Evolutionary conservation across 1,140 invertebrate species (phyloP).

Genomic region (Neodiprion virginianus): DNA sequence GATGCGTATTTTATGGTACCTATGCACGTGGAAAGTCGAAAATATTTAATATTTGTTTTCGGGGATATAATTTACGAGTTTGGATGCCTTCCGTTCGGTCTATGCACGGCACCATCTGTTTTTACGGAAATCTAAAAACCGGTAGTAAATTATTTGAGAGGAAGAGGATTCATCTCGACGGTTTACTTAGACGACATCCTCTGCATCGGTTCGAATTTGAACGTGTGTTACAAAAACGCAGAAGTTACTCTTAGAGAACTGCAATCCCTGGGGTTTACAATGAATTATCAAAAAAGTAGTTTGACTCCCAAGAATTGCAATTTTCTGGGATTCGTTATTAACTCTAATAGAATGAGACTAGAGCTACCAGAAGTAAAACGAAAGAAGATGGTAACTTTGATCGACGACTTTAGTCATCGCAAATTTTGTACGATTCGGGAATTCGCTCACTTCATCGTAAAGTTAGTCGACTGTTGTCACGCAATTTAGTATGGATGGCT

Average conservation of each 20-base stretch:
- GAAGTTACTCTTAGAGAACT: not conserved
- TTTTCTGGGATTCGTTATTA: too few species aligned
- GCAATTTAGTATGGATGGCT: too few species aligned
- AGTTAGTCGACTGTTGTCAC: too few species aligned
- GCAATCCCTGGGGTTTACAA: not conserved
- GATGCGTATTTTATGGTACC: constrained; percentile 31
- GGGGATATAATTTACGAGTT: constrained; percentile 29
- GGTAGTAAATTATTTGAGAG: constrained; percentile 23
- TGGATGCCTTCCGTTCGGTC: constrained; percentile 29
- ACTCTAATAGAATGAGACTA: not conserved
- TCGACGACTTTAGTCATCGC: not conserved
- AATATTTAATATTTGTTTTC: constrained; percentile 34
- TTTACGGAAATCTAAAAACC: constrained; percentile 39
- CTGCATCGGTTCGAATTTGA: constrained; percentile 10
- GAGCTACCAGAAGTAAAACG: not conserved
- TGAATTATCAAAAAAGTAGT: too few species aligned
- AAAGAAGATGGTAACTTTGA: constrained; percentile 17
- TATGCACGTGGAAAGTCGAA: constrained; percentile 17
- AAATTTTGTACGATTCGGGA: too few species aligned
- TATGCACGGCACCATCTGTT: constrained; percentile 25
- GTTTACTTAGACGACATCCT: constrained; percentile 23
- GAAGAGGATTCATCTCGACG: constrained; percentile 20
- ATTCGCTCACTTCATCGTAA: not conserved
- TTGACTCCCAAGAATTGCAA: too few species aligned
- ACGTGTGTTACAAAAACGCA: not conserved